Evolutionary conservation across 2,113 vertebrate genomes (phyloP), one percentile per base, ranked within the genome.

Genomic region (Percopsis transmontana): DNA sequence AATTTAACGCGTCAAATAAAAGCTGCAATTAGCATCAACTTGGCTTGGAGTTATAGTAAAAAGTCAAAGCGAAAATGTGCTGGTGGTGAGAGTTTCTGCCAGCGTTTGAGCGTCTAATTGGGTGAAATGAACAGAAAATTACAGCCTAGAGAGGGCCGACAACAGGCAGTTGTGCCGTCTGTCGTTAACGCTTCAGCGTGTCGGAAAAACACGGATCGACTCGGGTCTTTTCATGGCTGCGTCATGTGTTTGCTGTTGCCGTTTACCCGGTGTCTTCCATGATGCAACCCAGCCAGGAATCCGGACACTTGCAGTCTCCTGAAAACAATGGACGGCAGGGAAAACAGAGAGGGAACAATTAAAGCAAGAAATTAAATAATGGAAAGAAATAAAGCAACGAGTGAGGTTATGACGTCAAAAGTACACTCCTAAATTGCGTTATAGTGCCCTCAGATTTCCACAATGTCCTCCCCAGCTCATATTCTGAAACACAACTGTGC

Each of bases 191-290:
- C 44, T 41, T 41, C 40, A 41, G 40, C 27, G 27, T 33, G 27
- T 33, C 3, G 27, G 7, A 33, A 33, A 7, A 51, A 60, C 38
- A 47, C 7, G 55, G 24, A n/a, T 20, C 10, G 24, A 23, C 16
- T n/a, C n/a, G n/a, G n/a, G n/a, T n/a, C n/a, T n/a, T 56, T 55
- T 54, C 42, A 19, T 55, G 59, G 44, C 21, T 58, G 57, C 38
- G 16, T 62, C 42, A 1, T 71, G 40, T 20, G 27, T 40, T 8
- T 27, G 24, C 23, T 38, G 2, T 15, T 13, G 24, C 48, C 10
- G 42, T 41, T 91, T 92, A 98, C 96, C 96, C 96, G 0, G 95
- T 98, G 85, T 98, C 96, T 66, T 98, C 96, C 96, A 98, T 98
- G 87, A 98, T 97, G 63, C 96, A 98, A 45, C 96, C 96, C 74